Evolutionary conservation across 2,888 invertebrate species (phyloP).

Genomic region (Zootermopsis nevadensis): DNA sequence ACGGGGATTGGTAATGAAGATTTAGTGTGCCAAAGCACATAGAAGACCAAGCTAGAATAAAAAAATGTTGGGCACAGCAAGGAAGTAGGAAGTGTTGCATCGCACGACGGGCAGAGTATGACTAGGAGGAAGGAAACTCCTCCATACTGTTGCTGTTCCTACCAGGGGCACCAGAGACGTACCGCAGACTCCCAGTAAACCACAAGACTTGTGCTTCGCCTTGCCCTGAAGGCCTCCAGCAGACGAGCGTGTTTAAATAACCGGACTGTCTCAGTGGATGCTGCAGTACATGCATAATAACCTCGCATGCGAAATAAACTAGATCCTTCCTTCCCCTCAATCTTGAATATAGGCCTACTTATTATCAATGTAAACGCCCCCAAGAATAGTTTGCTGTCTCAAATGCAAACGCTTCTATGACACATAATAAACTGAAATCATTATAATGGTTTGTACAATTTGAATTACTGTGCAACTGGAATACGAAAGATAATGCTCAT

Average conservation of each 20-base stretch:
- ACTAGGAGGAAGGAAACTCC: constrained; percentile 34
- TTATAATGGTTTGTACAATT: too few species aligned
- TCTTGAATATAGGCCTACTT: too few species aligned
- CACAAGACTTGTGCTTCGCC: constrained; percentile 39
- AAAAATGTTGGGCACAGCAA: neutral
- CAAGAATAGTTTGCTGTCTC: neutral
- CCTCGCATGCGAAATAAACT: constrained; percentile 37
- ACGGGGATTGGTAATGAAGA: neutral
- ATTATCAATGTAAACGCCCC: too few species aligned
- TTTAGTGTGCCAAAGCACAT: neutral
- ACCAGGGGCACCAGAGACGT: constrained; percentile 27
- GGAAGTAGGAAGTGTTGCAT: constrained; percentile 24
- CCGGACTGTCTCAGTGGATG: constrained; percentile 34
- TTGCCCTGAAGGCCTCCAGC: constrained; percentile 33
- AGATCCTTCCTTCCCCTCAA: constrained; percentile 22
- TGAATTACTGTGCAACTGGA: too few species aligned
- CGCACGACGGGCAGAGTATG: neutral
- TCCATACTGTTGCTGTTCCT: constrained; percentile 29
- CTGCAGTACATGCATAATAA: constrained; percentile 17
- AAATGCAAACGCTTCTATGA: neutral
- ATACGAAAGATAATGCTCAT: too few species aligned
- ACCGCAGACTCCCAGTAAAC: constrained; percentile 41
- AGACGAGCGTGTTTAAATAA: constrained; percentile 38
- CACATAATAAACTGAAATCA: too few species aligned
- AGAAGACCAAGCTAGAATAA: neutral